phyloP scores from a whole-genome alignment of 2,113 vertebrate genomes.

The Suricata suricatta region DNA sequence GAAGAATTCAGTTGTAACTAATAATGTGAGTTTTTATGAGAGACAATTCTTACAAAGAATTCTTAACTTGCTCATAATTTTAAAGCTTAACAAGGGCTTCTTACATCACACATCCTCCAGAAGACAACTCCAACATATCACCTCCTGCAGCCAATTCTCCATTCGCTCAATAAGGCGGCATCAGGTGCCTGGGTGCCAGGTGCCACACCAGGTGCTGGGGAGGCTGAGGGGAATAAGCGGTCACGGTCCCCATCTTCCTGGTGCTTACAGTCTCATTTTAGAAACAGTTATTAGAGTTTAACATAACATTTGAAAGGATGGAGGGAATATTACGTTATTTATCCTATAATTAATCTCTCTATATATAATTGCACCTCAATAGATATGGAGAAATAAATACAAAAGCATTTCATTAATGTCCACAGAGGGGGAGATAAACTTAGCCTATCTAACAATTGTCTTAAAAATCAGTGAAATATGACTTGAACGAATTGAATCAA shows the following conservation, averaged over 20 bases:
- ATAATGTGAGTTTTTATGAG: not conserved
- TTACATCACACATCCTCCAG: not conserved
- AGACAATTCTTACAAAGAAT: slow-evolving; percentile 29
- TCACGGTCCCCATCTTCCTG: not conserved
- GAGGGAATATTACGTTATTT: not conserved
- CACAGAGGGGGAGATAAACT: not conserved
- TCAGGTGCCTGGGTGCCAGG: not conserved
- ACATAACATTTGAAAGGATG: not conserved
- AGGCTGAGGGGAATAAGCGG: not conserved
- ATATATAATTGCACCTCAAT: not conserved
- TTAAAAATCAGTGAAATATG: not conserved
- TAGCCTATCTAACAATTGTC: not conserved
- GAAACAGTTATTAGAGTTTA: slow-evolving; percentile 9
- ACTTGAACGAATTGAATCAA: slow-evolving; percentile 4
- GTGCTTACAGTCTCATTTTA: not conserved
- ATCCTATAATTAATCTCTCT: slow-evolving; percentile 1
- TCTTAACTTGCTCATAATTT: slow-evolving; percentile 46
- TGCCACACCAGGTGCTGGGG: not conserved
- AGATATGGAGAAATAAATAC: not conserved
- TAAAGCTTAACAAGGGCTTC: slow-evolving; percentile 27
- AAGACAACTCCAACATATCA: not conserved
- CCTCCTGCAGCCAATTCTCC: not conserved
- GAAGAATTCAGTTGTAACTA: not conserved
- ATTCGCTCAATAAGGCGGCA: not conserved
- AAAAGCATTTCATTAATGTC: not conserved